A percentile compares a stretch with the other conserved stretches of the same genome.
These are phyloP conservation scores for Typhlichthys eigenmanni DNA, from an alignment of 2,797 vertebrate genomes.

Conservation along the genomic window DNA sequence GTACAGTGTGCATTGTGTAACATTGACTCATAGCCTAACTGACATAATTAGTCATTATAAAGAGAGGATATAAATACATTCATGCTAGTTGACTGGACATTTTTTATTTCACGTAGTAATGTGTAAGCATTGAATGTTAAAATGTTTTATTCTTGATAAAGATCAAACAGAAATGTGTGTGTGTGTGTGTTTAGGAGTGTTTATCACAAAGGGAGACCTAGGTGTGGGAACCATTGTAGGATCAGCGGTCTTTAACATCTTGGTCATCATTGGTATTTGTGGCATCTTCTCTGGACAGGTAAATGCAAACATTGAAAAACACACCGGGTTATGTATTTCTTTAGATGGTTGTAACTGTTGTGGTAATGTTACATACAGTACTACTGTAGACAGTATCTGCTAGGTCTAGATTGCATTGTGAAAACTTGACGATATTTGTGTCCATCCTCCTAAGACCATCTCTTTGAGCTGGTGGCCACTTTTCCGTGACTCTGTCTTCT, in stretches of 20 bases:
- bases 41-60: too few relatives aligned
- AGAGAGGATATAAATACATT: too few relatives aligned
- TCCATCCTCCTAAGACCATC: constrained; percentile 65
- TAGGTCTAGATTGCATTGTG: too few relatives aligned
- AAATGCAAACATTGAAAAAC: not conserved
- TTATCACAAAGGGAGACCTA: constrained; percentile 84
- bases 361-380: too few relatives aligned
- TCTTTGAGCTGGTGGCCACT: constrained; percentile 82
- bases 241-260: constrained; percentile 84
- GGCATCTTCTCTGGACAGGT: constrained; percentile 81
- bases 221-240: constrained; percentile 84
- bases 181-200: constrained; percentile 71
- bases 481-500: constrained; percentile 79
- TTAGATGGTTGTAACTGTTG: not conserved
- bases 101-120: too few relatives aligned
- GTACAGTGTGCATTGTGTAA: too few relatives aligned
- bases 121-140: too few relatives aligned
- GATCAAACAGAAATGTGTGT: not conserved
- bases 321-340: too few relatives aligned
- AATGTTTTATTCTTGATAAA: too few relatives aligned
- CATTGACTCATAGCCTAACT: too few relatives aligned
- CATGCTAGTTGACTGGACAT: too few relatives aligned
- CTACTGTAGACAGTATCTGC: too few relatives aligned
- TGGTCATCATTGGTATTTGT: constrained; percentile 83
- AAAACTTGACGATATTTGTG: not conserved